Evolutionary conservation across 2,888 invertebrate species (phyloP).

Genomic region (Orthosia gothica): DNA sequence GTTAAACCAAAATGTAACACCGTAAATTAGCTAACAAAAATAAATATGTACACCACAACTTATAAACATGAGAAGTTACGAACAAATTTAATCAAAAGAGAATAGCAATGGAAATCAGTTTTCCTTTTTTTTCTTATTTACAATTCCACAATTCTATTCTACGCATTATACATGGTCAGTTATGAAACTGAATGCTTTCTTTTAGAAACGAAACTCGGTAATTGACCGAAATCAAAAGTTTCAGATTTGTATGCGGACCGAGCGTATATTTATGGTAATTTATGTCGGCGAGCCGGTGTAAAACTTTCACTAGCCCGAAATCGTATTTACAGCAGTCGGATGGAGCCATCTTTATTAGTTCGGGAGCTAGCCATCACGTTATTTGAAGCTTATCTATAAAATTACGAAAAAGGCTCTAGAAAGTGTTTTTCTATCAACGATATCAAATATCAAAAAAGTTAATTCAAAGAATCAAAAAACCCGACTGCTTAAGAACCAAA

Average conservation of each 20-base stretch:
- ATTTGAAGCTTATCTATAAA: background rate
- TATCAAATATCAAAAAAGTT: no score
- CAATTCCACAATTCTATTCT: background rate
- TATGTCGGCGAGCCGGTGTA: slow-evolving; percentile 77
- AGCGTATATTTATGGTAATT: slow-evolving; percentile 82
- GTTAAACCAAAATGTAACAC: no score
- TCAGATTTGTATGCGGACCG: slow-evolving; percentile 76
- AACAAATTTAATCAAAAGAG: no score
- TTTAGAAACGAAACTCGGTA: slow-evolving; percentile 39
- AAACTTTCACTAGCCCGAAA: slow-evolving; percentile 78
- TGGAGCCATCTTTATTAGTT: slow-evolving; percentile 59
- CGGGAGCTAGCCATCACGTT: slow-evolving; percentile 7
- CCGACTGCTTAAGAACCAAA: no score
- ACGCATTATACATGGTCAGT: background rate
- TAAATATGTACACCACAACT: no score
- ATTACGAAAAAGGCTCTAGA: background rate
- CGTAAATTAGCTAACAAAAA: no score
- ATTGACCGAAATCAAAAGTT: slow-evolving; percentile 68
- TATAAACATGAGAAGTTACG: no score
- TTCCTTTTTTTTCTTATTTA: background rate
- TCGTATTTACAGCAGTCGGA: slow-evolving; percentile 75
- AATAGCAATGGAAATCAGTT: background rate
- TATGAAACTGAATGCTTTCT: slow-evolving; percentile 19
- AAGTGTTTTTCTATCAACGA: no score
- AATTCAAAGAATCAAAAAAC: no score